Base-by-base conservation (phyloP, 2,797 vertebrate species). In the Pangasius krempfi region DNA sequence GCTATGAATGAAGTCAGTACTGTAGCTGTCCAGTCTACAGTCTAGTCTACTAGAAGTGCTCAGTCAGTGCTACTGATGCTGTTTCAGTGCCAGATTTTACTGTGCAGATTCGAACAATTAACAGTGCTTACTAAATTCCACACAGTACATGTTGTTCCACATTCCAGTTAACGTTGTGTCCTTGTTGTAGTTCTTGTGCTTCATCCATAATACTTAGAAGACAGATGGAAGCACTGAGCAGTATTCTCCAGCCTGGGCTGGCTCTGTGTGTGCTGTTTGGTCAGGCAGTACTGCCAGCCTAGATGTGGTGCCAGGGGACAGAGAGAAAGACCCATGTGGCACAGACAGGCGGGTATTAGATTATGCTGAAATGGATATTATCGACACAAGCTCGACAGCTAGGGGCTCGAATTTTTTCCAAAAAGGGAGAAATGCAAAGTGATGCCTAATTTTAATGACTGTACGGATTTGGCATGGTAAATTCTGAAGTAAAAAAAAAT, bases 331-430 rank as follows among this genome's bases (percentile, higher is more conserved):
- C 20, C 89, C 78, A 16, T 62, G 72, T 89, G 90, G 75, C 75
- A 84, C 89, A 89, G 87, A 88, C 85, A 78, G 87, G 8, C 10
- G 62, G 56, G 86, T 86, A 89, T 86, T 88, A 81, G 62, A 86
- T 86, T 90, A 44, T 90, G 85, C 85, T 90, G 80, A 91, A 90
- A 85, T 81, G n/a, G 86, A 87, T 90, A 88, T 89, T 89, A 89
- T 88, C 75, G 81, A 87, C 62, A 78, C 52, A 76, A 68, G 80
- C 87, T 79, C 66, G 52, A 27, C 72, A 52, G 44, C 56, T 37
- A 76, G 40, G 62, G 66, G 33, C 66, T 89, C 70, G 3, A 37
- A 30, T 86, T 86, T 47, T 86, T 47, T 10, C 22, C 44, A 44
- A 9, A 56, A 66, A 2, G 27, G 40, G 44, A 30, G 60, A 80